phyloP scores from a whole-genome alignment of 1,140 invertebrate species.

The Drosophila nigrodunni region DNA sequence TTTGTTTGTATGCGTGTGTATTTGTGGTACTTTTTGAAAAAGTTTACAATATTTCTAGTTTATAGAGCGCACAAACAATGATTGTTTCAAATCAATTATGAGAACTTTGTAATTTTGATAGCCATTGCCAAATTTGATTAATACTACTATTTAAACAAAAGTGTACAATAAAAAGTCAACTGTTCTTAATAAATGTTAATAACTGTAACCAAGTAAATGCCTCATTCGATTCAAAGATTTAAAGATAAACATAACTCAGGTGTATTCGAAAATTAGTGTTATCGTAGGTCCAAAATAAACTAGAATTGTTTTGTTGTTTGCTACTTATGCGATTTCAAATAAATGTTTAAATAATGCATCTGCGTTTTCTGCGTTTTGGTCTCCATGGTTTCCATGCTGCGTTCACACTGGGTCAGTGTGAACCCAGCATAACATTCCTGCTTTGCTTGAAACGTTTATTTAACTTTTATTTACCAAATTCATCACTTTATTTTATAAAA shows the following conservation, averaged over 20 bases:
- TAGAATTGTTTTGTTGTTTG: too few relatives aligned
- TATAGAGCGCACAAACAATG: slow-evolving; percentile 22
- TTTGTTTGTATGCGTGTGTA: slow-evolving; percentile 33
- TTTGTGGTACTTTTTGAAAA: slow-evolving; percentile 37
- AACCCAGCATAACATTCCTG: too few relatives aligned
- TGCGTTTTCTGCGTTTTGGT: too few relatives aligned
- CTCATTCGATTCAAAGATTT: not conserved
- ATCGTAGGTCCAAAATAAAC: too few relatives aligned
- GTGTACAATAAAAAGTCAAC: slow-evolving; percentile 61
- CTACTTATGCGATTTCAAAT: too few relatives aligned
- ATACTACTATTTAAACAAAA: slow-evolving; percentile 46
- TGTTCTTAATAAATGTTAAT: slow-evolving; percentile 38
- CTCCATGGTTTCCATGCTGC: too few relatives aligned
- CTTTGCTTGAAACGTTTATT: too few relatives aligned
- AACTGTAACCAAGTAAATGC: not conserved
- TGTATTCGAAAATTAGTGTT: too few relatives aligned
- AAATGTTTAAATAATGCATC: too few relatives aligned
- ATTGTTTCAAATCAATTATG: slow-evolving; percentile 18
- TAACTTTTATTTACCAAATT: too few relatives aligned
- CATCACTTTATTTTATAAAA: too few relatives aligned
- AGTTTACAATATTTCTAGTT: slow-evolving; percentile 33
- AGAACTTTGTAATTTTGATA: slow-evolving; percentile 37
- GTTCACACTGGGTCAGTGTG: too few relatives aligned
- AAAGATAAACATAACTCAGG: not conserved
- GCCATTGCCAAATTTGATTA: slow-evolving; percentile 43